Base-by-base conservation (phyloP, 2,797 vertebrate species). In the Sciaenops ocellatus region DNA sequence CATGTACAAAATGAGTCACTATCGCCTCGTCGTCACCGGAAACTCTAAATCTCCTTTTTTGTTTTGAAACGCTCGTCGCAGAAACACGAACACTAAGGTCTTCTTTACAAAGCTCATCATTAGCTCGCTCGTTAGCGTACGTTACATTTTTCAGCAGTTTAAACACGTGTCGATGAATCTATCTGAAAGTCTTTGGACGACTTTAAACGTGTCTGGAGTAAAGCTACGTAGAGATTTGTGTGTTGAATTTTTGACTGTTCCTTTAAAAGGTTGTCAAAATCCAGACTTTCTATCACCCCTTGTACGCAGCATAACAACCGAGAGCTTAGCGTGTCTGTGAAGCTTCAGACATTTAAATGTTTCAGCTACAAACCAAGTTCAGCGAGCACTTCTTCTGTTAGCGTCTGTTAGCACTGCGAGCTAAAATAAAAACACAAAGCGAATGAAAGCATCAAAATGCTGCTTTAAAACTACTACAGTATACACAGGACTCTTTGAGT, bases 21-120 rank as follows among this genome's bases (percentile, higher is more conserved):
- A 38, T 38, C 8, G 2, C 8, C 34, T 38, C 8, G 34, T 38
- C 9, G 34, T 38, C 34, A 30, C 28, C 28, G 5, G 28, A 16
- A 64, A 70, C 50, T 41, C 13, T 8, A 17, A 13, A 74, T 42
- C 28, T 48, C 65, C 8, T 6, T 55, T 17, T 0, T 0, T 18
- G 15, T 69, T 13, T 67, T 15, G 2, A 42, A 56, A 22, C 30
- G 22, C 48, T 59, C 10, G 17, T 16, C 6, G 7, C 4, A 0
- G 56, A 57, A 28, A 34, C 34, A n/a, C 1, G 30, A 76, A 76
- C 65, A 69, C 57, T 68, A 64, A 3, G 7, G 20, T 20, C 6
- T 30, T 52, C 24, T n/a, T 68, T 1, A 4, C 5, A 1, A 13
- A 26, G 26, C 51, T 57, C 24, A 7, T 59, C 5, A 6, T 41